Percentiles rank a stretch among this genome's conserved stretches.
Evolutionary conservation across 2,888 invertebrate species (phyloP).

Genomic region (Nomada fucata): DNA sequence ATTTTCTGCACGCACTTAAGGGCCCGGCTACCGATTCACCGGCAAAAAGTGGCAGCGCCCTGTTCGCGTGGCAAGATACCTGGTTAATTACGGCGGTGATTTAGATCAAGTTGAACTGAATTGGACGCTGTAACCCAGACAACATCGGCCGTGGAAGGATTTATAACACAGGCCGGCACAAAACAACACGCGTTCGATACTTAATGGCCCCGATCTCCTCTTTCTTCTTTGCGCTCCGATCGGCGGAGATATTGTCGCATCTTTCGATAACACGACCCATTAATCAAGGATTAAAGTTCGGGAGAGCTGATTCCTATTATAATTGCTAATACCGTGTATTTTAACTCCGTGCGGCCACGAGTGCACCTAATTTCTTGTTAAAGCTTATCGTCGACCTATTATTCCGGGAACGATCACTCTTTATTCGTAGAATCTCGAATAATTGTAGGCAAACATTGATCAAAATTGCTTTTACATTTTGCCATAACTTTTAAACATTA

Average conservation of each 20-base stretch:
- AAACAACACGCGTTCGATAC: conserved; percentile 30
- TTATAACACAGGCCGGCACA: conserved; percentile 18
- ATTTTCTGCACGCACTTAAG: background rate
- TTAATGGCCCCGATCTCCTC: conserved; percentile 14
- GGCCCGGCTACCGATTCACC: background rate
- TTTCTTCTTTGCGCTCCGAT: background rate
- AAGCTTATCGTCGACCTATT: background rate
- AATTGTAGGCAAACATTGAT: background rate
- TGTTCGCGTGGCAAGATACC: conserved; percentile 30
- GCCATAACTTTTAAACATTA: too few species aligned
- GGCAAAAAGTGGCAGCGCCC: conserved; percentile 25
- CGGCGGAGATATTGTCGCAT: background rate
- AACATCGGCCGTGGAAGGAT: conserved; percentile 35
- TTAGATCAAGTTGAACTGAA: conserved; percentile 44
- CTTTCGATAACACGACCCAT: background rate
- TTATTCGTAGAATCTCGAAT: background rate
- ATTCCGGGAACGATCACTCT: too few species aligned
- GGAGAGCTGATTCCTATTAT: background rate
- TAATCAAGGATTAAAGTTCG: background rate
- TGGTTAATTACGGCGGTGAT: conserved; percentile 48
- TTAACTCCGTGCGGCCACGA: background rate
- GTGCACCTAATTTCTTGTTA: background rate
- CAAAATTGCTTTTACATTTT: too few species aligned
- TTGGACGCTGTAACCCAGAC: conserved; percentile 30
- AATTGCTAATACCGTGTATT: background rate